A percentile compares a stretch with the other conserved stretches of the same genome.
phyloP scores from a whole-genome alignment of 1,140 invertebrate genomes.

The Sinonovacula constricta region DNA sequence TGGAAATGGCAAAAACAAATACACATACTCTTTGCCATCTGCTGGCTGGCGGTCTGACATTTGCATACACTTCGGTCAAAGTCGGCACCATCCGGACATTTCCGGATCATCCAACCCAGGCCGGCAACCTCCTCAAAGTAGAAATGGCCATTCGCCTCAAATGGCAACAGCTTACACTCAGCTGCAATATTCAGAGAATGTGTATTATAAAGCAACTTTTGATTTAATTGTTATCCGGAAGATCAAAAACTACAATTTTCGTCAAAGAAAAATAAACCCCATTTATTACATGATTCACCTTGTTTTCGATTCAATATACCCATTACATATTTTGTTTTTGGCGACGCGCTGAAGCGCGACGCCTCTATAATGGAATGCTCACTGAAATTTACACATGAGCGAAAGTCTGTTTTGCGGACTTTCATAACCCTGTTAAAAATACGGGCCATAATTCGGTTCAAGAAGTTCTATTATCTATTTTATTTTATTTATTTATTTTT shows the following conservation, averaged over 20 bases:
- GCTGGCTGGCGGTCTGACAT: not conserved
- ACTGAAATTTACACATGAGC: too few relatives aligned
- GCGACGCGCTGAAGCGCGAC: too few relatives aligned
- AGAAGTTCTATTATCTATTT: too few relatives aligned
- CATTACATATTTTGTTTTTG: not conserved
- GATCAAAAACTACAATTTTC: not conserved
- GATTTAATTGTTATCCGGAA: not conserved
- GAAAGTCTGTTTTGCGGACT: too few relatives aligned
- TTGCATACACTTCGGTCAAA: not conserved
- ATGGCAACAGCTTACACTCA: conserved; percentile 30
- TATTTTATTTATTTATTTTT: too few relatives aligned
- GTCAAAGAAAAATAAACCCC: not conserved
- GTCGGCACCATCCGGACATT: not conserved
- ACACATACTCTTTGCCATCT: too few relatives aligned
- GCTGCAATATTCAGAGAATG: conserved; percentile 8
- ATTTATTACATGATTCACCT: not conserved
- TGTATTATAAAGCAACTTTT: not conserved
- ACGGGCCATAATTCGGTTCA: too few relatives aligned
- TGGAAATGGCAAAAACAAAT: too few relatives aligned
- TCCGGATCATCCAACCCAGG: conserved; percentile 36
- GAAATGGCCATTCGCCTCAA: conserved; percentile 19
- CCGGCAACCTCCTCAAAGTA: conserved; percentile 44
- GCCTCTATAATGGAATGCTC: too few relatives aligned
- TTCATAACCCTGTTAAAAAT: too few relatives aligned
- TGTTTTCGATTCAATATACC: not conserved